These are phyloP conservation scores for Coelopa pilipes DNA, from an alignment of 2,888 invertebrate species.

Conservation along the genomic window DNA sequence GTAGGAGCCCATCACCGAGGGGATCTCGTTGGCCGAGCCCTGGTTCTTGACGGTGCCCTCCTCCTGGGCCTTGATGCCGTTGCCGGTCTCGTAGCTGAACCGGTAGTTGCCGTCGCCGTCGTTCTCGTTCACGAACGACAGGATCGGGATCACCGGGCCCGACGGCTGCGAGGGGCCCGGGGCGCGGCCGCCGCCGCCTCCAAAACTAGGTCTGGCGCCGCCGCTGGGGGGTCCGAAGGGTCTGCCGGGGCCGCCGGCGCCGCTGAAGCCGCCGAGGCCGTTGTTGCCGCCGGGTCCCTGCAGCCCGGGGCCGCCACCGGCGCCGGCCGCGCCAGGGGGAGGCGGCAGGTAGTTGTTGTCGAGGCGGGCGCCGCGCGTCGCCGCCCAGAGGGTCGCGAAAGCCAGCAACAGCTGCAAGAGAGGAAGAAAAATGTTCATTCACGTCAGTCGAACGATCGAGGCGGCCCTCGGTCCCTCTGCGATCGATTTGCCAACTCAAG, in stretches of 20 bases:
- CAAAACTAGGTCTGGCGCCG: conserved; percentile 54
- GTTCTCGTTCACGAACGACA: conserved; percentile 71
- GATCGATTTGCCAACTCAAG: conserved; percentile 22
- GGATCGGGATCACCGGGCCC: conserved; percentile 68
- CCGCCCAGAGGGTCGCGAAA: conserved; percentile 64
- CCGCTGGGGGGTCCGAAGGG: conserved; percentile 57
- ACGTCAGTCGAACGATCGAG: not conserved
- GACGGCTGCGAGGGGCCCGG: conserved; percentile 55
- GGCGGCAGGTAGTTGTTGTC: conserved; percentile 73
- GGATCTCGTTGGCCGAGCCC: conserved; percentile 70
- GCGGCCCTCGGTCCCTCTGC: conserved; percentile 9
- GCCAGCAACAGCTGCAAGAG: conserved; percentile 69
- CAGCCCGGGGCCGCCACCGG: conserved; percentile 65
- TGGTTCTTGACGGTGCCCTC: conserved; percentile 73
- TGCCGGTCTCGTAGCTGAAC: conserved; percentile 73
- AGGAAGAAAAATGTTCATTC: conserved; percentile 13
- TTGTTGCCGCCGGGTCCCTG: conserved; percentile 60
- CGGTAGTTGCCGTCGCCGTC: conserved; percentile 72
- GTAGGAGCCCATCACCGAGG: conserved; percentile 72
- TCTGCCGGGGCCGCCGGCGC: conserved; percentile 57
- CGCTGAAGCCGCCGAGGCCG: conserved; percentile 61
- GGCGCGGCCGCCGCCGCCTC: conserved; percentile 54
- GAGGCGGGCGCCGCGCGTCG: conserved; percentile 68
- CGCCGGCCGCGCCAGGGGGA: conserved; percentile 67
- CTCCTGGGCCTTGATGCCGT: conserved; percentile 74